phyloP scores from a whole-genome alignment of 1,140 invertebrate species.

The Drosophila ironensis region DNA sequence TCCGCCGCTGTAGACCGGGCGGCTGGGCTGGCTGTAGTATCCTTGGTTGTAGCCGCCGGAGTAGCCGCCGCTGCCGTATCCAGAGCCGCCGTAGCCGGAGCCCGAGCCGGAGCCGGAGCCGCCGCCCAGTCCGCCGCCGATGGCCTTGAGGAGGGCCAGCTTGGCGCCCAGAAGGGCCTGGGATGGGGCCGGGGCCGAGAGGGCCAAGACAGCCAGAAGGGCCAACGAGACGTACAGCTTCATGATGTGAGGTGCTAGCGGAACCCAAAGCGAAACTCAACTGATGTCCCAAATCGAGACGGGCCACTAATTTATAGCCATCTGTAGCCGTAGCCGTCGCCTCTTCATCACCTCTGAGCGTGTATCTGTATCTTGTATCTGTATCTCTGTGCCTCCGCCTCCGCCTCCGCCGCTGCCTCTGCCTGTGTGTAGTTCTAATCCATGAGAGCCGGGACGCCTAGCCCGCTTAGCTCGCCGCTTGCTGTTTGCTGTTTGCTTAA shows the following conservation, averaged over 20 bases:
- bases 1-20: constrained; percentile 54
- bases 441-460: constrained; percentile 4
- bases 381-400: constrained; percentile 8
- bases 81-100: neutral
- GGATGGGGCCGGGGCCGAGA: constrained; percentile 43
- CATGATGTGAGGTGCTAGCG: constrained; percentile 52
- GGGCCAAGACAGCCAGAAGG: constrained; percentile 58
- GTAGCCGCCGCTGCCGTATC: constrained; percentile 23
- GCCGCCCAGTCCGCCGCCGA: constrained; percentile 41
- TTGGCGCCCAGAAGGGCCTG: constrained; percentile 69
- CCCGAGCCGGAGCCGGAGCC: constrained; percentile 10
- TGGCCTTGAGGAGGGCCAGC: constrained; percentile 58
- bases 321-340: neutral
- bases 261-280: constrained; percentile 66
- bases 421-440: constrained; percentile 61
- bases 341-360: neutral
- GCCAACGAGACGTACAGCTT: constrained; percentile 57
- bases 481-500: constrained; percentile 75
- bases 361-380: neutral
- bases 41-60: constrained; percentile 61
- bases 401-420: constrained; percentile 2
- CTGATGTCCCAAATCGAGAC: constrained; percentile 58
- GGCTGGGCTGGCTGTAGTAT: constrained; percentile 63
- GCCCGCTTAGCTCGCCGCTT: constrained; percentile 10
- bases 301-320: constrained; percentile 77